A percentile compares a stretch with the other conserved stretches of the same genome.
Conservation (phyloP, 1,140 invertebrate genomes). For the Frieseomelitta varia region DNA sequence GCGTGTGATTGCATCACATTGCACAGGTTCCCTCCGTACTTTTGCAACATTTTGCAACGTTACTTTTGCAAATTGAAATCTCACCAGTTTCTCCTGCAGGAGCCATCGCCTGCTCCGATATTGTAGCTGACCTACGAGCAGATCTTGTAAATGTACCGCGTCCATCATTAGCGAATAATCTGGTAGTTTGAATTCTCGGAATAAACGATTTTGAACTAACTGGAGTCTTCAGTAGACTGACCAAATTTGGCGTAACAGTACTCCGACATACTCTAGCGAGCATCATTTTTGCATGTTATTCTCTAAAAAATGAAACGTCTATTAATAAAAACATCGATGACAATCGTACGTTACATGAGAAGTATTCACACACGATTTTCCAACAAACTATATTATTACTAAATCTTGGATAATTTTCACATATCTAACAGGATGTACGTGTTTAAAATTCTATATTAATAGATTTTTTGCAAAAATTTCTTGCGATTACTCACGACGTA, state of each 20-base stretch:
- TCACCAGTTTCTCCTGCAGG: conserved; percentile 83
- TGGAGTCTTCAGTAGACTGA: conserved; percentile 65
- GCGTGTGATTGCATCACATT: conserved; percentile 30
- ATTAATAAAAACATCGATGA: conserved; percentile 11
- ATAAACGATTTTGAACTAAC: conserved; percentile 56
- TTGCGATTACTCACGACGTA: conserved; percentile 59
- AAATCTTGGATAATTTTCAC: background rate
- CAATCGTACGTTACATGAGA: too few species aligned
- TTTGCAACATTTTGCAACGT: background rate
- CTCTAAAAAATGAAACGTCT: conserved; percentile 18
- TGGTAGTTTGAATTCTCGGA: conserved; percentile 67
- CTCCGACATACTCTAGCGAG: conserved; percentile 71
- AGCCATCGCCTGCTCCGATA: conserved; percentile 80
- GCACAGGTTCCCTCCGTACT: too few species aligned
- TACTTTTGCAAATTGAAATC: background rate
- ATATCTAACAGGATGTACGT: background rate
- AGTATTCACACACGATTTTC: background rate
- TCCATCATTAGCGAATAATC: conserved; percentile 76
- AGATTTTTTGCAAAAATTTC: conserved; percentile 35
- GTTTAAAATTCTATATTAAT: background rate
- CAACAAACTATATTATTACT: background rate
- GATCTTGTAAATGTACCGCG: conserved; percentile 70
- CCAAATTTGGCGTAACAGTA: conserved; percentile 70
- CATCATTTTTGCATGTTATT: conserved; percentile 70
- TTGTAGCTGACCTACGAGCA: conserved; percentile 70